Evolutionary conservation across 2,888 invertebrate species (phyloP).

Genomic region (Silvanus unidentatus): DNA sequence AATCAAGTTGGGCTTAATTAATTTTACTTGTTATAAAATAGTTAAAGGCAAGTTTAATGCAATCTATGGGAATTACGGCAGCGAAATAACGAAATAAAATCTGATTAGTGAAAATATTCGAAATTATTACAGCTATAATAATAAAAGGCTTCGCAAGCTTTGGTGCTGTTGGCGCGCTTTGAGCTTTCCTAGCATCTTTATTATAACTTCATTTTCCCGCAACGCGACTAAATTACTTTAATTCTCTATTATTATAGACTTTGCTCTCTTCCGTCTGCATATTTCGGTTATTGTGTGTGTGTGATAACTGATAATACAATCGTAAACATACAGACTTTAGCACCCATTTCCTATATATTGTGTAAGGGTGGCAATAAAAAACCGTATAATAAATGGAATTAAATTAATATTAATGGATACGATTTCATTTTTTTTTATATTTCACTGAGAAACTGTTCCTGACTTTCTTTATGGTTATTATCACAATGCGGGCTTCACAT

Average conservation of each 20-base stretch:
- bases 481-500: no score
- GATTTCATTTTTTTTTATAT: no score
- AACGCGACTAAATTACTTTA: slow-evolving; percentile 41
- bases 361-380: no score
- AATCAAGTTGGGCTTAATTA: no score
- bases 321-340: slow-evolving; percentile 32
- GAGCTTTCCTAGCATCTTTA: slow-evolving; percentile 27
- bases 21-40: background rate
- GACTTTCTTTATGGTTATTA: no score
- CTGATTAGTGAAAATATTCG: slow-evolving; percentile 37
- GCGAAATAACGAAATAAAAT: slow-evolving; percentile 31
- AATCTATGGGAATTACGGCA: slow-evolving; percentile 21
- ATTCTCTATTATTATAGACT: slow-evolving; percentile 34
- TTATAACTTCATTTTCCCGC: slow-evolving; percentile 40
- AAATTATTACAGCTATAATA: slow-evolving; percentile 41
- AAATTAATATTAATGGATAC: no score
- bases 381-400: no score
- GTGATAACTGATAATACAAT: slow-evolving; percentile 32
- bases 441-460: no score
- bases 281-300: no score
- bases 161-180: slow-evolving; percentile 22
- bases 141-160: slow-evolving; percentile 24
- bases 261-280: no score
- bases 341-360: no score
- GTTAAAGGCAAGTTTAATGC: background rate